Percentiles rank a stretch among this genome's conserved stretches.
phyloP scores from a whole-genome alignment of 2,888 invertebrate species.

The Hydrotaea cyrtoneurina region DNA sequence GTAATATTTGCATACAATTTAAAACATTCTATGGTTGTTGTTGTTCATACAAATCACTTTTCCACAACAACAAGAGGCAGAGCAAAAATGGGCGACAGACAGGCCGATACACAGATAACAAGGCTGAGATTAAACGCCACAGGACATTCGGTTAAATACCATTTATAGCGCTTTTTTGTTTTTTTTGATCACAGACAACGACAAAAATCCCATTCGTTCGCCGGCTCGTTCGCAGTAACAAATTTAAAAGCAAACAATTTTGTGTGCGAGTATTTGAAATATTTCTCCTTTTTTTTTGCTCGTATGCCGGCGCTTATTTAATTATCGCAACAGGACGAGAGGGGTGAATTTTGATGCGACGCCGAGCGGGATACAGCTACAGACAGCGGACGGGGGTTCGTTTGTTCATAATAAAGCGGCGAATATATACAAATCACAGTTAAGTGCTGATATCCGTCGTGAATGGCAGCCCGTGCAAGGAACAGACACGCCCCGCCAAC shows the following conservation, averaged over 20 bases:
- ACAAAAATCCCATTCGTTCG: neutral
- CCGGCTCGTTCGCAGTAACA: constrained; percentile 1
- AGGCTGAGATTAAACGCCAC: constrained; percentile 62
- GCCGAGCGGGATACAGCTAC: neutral
- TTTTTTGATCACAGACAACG: neutral
- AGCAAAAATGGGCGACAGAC: neutral
- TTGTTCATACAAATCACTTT: neutral
- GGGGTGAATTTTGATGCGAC: neutral
- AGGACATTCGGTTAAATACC: constrained; percentile 50
- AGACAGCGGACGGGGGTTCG: constrained; percentile 6
- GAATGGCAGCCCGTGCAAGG: constrained; percentile 46
- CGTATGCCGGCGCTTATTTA: constrained; percentile 58
- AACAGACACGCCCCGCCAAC: constrained; percentile 56
- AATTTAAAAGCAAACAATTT: constrained; percentile 24
- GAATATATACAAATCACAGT: constrained; percentile 57
- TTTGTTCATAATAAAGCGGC: constrained; percentile 48
- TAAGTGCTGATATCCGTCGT: constrained; percentile 60
- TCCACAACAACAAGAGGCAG: neutral
- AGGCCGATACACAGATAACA: constrained; percentile 42
- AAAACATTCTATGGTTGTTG: neutral
- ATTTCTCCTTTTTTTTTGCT: constrained; percentile 4
- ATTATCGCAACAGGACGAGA: constrained; percentile 57
- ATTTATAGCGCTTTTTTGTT: constrained; percentile 13
- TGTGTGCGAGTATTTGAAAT: neutral
- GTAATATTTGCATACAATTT: constrained; percentile 57